These are phyloP conservation scores for Pogoniulus pusillus DNA, from an alignment of 2,797 vertebrate species.

Conservation along the genomic window DNA sequence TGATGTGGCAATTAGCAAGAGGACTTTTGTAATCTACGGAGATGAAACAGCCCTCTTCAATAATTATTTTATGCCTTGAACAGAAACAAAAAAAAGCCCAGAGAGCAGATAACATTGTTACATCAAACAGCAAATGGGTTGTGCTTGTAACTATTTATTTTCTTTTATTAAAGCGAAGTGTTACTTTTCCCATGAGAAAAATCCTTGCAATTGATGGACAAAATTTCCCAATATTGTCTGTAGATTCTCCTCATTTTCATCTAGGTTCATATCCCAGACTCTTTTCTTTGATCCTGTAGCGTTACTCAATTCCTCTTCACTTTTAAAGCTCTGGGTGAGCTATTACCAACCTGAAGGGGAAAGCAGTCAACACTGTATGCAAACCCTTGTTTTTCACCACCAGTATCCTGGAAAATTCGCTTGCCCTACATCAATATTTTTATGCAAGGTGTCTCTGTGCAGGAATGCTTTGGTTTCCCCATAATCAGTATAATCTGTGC, in stretches of 20 bases:
- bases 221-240: constrained; percentile 32
- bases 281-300: constrained; percentile 21
- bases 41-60: constrained; percentile 83
- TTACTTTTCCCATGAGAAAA: constrained; percentile 88
- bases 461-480: neutral
- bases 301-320: neutral
- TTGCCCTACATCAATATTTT: neutral
- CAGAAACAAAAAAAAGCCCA: constrained; percentile 70
- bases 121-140: constrained; percentile 81
- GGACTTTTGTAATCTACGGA: constrained; percentile 83
- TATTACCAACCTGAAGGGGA: constrained; percentile 42
- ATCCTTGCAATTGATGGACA: constrained; percentile 49
- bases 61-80: constrained; percentile 85
- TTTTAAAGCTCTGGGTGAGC: constrained; percentile 35
- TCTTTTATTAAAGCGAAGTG: constrained; percentile 77
- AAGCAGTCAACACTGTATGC: neutral
- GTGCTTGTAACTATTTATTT: constrained; percentile 70
- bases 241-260: constrained; percentile 22
- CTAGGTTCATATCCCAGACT: constrained; percentile 15
- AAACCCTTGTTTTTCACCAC: neutral
- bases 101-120: constrained; percentile 78
- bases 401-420: neutral
- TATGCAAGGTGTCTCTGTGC: neutral
- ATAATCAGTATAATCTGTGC: neutral
- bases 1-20: constrained; percentile 91